Evolutionary conservation across 1,140 invertebrate species (phyloP), one percentile per base, ranked within the genome.

Genomic region (Nasonia longicornis): DNA sequence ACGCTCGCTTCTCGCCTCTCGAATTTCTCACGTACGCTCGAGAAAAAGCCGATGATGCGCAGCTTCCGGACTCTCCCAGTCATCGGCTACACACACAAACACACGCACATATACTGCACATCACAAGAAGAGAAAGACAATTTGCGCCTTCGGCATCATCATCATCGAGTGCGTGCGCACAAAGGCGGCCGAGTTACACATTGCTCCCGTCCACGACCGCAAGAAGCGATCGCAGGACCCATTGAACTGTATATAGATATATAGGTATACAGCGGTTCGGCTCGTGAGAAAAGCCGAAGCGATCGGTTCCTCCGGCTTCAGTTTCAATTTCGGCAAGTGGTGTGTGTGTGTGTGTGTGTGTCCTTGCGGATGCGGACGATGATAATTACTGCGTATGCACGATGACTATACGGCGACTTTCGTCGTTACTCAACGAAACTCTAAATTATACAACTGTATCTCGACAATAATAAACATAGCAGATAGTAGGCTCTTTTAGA

Each of bases 171-270:
- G 52, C 52, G 29, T 67, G 29, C 14, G 66, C 66, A 67, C 66
- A 67, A 67, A 67, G 66, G 66, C 22, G 52, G 52, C 52, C 52
- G 66, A 67, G 66, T 67, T 67, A 67, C 29, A 67, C 66, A 58
- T 58, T 31, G 66, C 66, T 67, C 22, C 66, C 66, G 66, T 67
- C 22, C 2, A 31, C 66, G 66, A 67, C 66, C 66, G 66, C 66
- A 67, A 67, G 66, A 67, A 67, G 66, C 66, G 22, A 31, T 67
- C 22, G 66, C 66, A 67, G 66, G 16, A 58, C 66, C 29, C 66
- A 26, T 67, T 67, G 66, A 26, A 11, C 66, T 31, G 66, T 67
- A 31, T 67, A 67, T 31, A 31, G 29, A 31, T 4, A 16, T 67
- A 67, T 67, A 31, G 6, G 20, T 67, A 31, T 67, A 52, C 6